Evolutionary conservation across 1,140 invertebrate species (phyloP).

Genomic region (Trichonephila clavata): DNA sequence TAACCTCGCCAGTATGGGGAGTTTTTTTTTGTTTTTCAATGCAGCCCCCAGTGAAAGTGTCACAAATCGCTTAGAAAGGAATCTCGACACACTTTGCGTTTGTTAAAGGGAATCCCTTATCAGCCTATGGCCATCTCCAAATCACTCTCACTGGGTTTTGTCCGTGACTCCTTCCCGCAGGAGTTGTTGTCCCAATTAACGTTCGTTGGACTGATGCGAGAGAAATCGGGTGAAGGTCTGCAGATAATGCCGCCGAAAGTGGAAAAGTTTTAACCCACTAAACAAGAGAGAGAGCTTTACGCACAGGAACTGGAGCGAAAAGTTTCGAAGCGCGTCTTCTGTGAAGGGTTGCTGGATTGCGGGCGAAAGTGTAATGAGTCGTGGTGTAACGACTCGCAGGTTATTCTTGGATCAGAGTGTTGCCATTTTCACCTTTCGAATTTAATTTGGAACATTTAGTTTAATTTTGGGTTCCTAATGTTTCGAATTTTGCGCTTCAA

Average conservation of each 20-base stretch:
- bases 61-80: neutral
- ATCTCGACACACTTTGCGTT: neutral
- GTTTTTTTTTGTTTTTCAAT: no score
- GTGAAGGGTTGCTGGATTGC: neutral
- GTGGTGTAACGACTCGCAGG: neutral
- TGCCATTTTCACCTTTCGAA: neutral
- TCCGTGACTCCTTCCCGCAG: constrained; percentile 9
- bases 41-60: neutral
- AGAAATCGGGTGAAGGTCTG: constrained; percentile 33
- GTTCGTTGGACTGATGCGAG: constrained; percentile 28
- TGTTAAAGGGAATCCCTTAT: neutral
- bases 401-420: neutral
- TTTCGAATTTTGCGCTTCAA: no score
- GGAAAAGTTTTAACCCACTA: constrained; percentile 32
- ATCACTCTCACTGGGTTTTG: neutral
- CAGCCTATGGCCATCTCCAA: neutral
- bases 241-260: neutral
- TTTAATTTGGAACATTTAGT: neutral
- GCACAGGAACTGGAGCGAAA: constrained; percentile 25
- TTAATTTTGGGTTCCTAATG: no score
- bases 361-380: neutral
- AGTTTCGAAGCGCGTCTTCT: neutral
- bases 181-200: constrained; percentile 35
- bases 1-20: no score
- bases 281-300: constrained; percentile 8